Evolutionary conservation across 1,140 invertebrate species (phyloP), one percentile per base, ranked within the genome.

Genomic region (Pentalonia nigronervosa): DNA sequence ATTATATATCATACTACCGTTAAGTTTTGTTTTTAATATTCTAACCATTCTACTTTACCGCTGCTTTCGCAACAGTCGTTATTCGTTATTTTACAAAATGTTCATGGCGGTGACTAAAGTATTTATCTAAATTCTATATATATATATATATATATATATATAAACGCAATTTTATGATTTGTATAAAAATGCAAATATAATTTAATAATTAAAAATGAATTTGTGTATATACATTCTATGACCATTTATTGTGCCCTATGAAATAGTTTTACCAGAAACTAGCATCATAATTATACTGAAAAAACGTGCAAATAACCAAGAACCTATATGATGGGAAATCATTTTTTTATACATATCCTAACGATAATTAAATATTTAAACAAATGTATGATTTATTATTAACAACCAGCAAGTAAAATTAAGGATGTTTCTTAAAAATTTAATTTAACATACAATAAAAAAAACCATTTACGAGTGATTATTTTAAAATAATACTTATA

Each of bases 1-100:
- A 50, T 50, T 6, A n/a, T 87, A 87, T 7, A 87, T 47, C 4
- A 8, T 3, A 34, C 17, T n/a, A 88, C 86, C n/a, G n/a, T 88
- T 88, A 88, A 88, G 2, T 50, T 87, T 48, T 50, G 21, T 84
- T 81, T 86, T 86, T 88, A 23, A 88, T 53, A n/a, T 50, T 88
- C 48, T 88, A 47, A 88, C 47, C 86, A 50, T 50, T 88, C 30
- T 17, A 88, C 83, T 30, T 30, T 1, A 86, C 17, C 23, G 30
- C 4, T 36, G 30, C 4, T 86, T 86, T 6, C 30, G 41, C 7
- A 23, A 83, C 34, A 36, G 7, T 7, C n/a, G n/a, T n/a, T n/a
- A 41, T 41, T 41, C 6, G 0, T 81, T 83, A 83, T 36, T 83
- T 67, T 30, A 67, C 30, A 9, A 67, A 14, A 67, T 14, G 30